Percentiles rank a stretch among this genome's conserved stretches.
Evolutionary conservation across 2,888 invertebrate species (phyloP).

Genomic region (Urechis unicinctus): DNA sequence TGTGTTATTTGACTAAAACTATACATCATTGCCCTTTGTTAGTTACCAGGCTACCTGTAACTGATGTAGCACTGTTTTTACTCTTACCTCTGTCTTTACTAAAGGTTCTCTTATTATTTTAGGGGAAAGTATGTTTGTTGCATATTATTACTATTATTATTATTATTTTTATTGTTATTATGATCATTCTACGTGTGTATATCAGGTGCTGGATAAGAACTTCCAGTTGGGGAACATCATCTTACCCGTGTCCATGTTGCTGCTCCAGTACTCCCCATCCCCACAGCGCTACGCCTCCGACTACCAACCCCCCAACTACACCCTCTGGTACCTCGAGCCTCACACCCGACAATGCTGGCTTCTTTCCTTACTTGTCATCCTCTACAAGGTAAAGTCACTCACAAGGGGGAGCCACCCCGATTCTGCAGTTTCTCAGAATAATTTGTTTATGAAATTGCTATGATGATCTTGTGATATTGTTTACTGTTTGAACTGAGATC

Average conservation of each 20-base stretch:
- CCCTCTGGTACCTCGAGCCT: slow-evolving; percentile 80
- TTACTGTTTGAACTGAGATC: neutral
- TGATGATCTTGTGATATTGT: no score
- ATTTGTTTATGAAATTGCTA: no score
- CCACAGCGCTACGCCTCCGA: slow-evolving; percentile 62
- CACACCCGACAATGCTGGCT: slow-evolving; percentile 87
- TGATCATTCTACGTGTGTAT: neutral
- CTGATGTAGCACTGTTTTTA: no score
- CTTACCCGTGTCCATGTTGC: slow-evolving; percentile 69
- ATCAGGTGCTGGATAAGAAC: slow-evolving; percentile 80
- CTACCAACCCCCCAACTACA: slow-evolving; percentile 66
- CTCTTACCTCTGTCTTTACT: no score
- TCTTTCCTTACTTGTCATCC: slow-evolving; percentile 80
- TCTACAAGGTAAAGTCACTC: slow-evolving; percentile 76
- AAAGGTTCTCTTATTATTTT: no score
- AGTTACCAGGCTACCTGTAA: no score
- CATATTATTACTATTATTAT: no score
- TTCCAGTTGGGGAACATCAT: slow-evolving; percentile 86
- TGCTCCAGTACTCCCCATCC: slow-evolving; percentile 74
- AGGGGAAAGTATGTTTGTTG: no score
- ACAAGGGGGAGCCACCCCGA: no score
- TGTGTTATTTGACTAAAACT: no score
- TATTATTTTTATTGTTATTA: neutral
- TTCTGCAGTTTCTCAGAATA: neutral
- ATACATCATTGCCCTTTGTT: no score